Evolutionary conservation across 2,113 vertebrate species (phyloP).

Genomic region (Zapus hudsonius): DNA sequence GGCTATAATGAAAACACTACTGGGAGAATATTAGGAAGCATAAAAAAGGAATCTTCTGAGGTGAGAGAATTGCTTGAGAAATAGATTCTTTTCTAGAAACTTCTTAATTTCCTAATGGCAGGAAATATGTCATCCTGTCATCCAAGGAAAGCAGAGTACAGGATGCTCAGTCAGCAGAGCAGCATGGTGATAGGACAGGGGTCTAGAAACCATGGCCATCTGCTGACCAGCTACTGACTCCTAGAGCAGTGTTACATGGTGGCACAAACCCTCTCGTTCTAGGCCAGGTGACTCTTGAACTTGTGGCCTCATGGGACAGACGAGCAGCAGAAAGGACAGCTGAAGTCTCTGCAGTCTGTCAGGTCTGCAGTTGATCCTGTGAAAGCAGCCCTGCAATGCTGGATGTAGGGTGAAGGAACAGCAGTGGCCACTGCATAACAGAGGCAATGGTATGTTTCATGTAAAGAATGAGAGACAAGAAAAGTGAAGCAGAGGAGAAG

Average conservation of each 20-base stretch:
- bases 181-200: neutral
- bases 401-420: neutral
- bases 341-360: neutral
- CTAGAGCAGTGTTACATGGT: neutral
- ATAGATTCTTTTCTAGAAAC: neutral
- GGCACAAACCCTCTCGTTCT: neutral
- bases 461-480: neutral
- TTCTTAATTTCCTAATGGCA: neutral
- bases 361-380: neutral
- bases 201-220: neutral
- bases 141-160: neutral
- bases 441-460: neutral
- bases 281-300: neutral
- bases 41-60: neutral
- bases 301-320: neutral
- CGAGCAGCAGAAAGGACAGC: neutral
- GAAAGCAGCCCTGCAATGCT: neutral
- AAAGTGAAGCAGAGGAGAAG: neutral
- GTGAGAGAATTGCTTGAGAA: neutral
- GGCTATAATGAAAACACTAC: neutral
- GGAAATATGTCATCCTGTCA: neutral
- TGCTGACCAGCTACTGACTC: neutral
- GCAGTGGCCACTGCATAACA: neutral
- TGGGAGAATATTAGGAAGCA: neutral
- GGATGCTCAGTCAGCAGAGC: neutral